These are phyloP conservation scores for Lottia gigantea DNA, from an alignment of 2,888 invertebrate genomes.

Conservation along the genomic window DNA sequence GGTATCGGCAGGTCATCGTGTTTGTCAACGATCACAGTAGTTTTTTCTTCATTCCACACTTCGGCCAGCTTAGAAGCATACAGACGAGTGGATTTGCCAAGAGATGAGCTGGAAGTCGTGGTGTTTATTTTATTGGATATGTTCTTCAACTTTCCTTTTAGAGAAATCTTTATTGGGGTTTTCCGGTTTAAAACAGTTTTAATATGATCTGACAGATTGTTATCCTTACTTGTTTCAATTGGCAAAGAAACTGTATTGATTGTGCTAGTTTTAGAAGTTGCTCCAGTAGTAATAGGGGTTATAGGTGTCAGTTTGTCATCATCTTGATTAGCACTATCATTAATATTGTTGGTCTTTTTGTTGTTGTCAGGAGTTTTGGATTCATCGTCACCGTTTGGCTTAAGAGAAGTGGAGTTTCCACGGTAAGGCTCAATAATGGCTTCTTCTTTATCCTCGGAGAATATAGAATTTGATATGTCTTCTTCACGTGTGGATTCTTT, in stretches of 20 bases:
- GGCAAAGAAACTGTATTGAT: neutral
- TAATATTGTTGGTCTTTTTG: neutral
- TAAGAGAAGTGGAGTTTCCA: neutral
- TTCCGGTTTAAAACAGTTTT: neutral
- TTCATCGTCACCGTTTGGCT: neutral
- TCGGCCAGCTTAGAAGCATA: neutral
- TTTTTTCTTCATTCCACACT: neutral
- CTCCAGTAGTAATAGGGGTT: neutral
- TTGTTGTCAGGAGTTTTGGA: neutral
- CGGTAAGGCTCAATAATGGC: neutral
- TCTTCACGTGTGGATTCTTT: neutral
- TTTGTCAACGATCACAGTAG: neutral
- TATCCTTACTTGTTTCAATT: too few species aligned
- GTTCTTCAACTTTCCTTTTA: neutral
- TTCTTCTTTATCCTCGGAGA: slow-evolving; percentile 1
- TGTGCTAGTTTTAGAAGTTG: neutral
- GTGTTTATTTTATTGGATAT: neutral
- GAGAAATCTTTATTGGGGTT: neutral
- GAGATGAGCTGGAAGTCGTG: neutral
- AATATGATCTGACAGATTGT: too few species aligned
- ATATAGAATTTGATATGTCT: neutral
- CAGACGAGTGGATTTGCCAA: neutral
- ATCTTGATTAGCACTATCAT: neutral
- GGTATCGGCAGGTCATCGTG: neutral
- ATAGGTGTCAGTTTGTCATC: neutral